A percentile compares a stretch with the other conserved stretches of the same genome.
These are phyloP conservation scores for Delphinus delphis DNA, from an alignment of 2,113 vertebrate genomes.

Conservation along the genomic window DNA sequence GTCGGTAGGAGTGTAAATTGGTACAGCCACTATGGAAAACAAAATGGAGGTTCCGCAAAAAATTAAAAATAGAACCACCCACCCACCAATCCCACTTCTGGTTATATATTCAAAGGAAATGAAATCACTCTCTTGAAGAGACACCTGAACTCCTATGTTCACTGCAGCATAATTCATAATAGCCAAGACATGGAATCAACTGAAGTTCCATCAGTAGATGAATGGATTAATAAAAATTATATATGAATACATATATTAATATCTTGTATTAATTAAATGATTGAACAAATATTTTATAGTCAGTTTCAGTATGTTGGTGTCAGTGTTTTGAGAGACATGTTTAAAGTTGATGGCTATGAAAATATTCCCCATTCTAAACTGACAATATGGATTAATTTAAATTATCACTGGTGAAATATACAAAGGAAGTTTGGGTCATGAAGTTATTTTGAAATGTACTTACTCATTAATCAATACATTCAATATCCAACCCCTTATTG, in stretches of 20 bases:
- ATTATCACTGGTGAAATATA: background rate
- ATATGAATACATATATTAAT: too few relatives aligned
- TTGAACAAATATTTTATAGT: background rate
- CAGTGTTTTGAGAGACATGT: background rate
- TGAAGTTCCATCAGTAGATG: too few relatives aligned
- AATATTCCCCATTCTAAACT: background rate
- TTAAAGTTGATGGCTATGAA: background rate
- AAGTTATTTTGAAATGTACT: background rate
- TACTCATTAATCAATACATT: background rate
- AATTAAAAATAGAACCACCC: background rate
- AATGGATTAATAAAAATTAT: too few relatives aligned
- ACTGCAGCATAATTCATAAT: background rate
- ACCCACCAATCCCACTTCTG: background rate
- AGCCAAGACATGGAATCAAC: too few relatives aligned
- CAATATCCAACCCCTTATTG: background rate
- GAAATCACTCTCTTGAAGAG: background rate
- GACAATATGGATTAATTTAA: background rate
- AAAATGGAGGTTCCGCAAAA: background rate
- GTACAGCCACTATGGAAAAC: background rate
- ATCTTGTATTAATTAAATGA: background rate
- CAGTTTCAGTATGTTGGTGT: background rate
- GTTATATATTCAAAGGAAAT: background rate
- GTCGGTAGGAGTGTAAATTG: background rate
- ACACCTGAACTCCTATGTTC: background rate
- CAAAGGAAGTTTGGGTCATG: background rate